phyloP scores from a whole-genome alignment of 2,888 invertebrate species.

The Drosophila birchii region DNA sequence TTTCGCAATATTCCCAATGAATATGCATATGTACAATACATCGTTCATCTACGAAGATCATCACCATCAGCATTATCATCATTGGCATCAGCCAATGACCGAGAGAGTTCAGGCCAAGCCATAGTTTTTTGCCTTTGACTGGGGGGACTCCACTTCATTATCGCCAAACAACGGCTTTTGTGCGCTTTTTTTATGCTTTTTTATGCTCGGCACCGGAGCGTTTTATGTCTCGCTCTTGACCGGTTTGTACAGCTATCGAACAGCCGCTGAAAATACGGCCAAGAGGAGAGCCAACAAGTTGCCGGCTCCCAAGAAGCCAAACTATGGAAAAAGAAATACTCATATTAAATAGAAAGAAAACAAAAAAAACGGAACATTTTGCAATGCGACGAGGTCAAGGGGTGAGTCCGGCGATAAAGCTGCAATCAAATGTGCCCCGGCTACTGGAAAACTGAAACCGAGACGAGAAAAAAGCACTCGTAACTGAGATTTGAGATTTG shows the following conservation, averaged over 20 bases:
- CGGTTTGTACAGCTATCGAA: conserved; percentile 74
- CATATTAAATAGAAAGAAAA: neutral
- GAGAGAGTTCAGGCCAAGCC: conserved; percentile 44
- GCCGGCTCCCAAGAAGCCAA: conserved; percentile 53
- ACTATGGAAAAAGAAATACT: conserved; percentile 12
- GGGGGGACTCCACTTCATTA: conserved; percentile 35
- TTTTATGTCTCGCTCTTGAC: conserved; percentile 70
- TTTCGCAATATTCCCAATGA: conserved; percentile 49
- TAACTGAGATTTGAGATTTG: conserved; percentile 25
- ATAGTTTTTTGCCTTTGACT: conserved; percentile 41
- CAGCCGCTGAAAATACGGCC: conserved; percentile 22
- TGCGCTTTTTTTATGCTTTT: conserved; percentile 30
- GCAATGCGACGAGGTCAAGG: conserved; percentile 72
- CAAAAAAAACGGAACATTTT: conserved; percentile 64
- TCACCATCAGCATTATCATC: conserved; percentile 28
- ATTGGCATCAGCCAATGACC: conserved; percentile 50
- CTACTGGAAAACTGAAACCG: conserved; percentile 42
- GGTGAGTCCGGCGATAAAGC: conserved; percentile 50
- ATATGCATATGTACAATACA: conserved; percentile 40
- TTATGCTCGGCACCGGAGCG: conserved; percentile 50
- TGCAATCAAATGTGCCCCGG: conserved; percentile 44
- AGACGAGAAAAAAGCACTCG: conserved; percentile 26
- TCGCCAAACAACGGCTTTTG: conserved; percentile 57
- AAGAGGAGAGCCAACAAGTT: conserved; percentile 42
- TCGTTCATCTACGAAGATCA: conserved; percentile 22